Base-by-base conservation (phyloP, 1,140 invertebrate species). In the Eufriesea mexicana region DNA sequence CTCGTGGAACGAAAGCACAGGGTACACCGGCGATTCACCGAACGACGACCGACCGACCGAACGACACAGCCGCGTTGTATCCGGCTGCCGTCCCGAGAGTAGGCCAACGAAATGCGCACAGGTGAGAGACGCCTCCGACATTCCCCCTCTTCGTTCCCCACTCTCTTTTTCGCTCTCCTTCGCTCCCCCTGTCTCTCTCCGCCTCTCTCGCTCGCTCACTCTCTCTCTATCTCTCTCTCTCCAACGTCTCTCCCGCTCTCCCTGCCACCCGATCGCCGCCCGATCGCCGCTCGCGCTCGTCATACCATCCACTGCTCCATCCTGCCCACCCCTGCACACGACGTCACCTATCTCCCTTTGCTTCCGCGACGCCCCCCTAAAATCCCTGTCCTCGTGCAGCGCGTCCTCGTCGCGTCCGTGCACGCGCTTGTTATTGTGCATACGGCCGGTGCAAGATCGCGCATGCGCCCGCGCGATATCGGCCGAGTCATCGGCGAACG, bases 31-130 rank as follows among this genome's bases (percentile, higher is more conserved):
- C 73, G 74, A 71, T 75, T 57, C 25, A 79, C 57, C 79, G 28
- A 76, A 66, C 62, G 45, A 62, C 74, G 77, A 73, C 59, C 74
- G 78, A 71, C 61, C 62, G 66, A 74, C 84, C 71, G 79, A 49
- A 16, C 35, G n/a, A n/a, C n/a, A n/a, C n/a, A n/a, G 35, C 78
- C 82, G 88, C 72, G 84, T 78, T 84, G 87, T 83, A 86, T 89
- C 84, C 87, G 84, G 87, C 87, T 64, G 82, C 70, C 64, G 71
- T 84, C 84, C 82, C 78, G 87, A 86, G 90, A 92, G 91, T 91
- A 91, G 90, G 91, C 89, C 84, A 91, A 89, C 89, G 87, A 90
- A 91, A 90, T 90, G 87, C 89, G 86, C 83, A 84, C 91, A 92
- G 91, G 91, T 92, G 91, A 92, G 91, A 91, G 84, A 90, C 84